These are phyloP conservation scores for Spinus olivaceus DNA, from an alignment of 2,797 vertebrate genomes.

Conservation along the genomic window DNA sequence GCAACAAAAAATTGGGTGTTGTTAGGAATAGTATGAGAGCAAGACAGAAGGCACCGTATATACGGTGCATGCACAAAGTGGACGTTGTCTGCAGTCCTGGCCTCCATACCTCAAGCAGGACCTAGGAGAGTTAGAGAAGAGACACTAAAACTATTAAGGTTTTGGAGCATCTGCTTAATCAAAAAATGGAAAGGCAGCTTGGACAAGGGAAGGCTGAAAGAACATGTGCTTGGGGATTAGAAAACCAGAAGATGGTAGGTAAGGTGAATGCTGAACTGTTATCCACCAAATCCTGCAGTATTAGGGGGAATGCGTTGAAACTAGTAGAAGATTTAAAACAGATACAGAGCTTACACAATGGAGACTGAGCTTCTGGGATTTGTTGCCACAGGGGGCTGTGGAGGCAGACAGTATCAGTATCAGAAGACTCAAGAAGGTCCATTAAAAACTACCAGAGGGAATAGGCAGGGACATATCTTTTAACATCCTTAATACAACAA, in stretches of 20 bases:
- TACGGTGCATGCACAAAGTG: background rate
- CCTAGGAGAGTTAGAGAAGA: background rate
- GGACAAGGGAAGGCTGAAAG: background rate
- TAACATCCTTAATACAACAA: slow-evolving; percentile 33
- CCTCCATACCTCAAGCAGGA: background rate
- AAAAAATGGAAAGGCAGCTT: background rate
- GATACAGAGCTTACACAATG: slow-evolving; percentile 47
- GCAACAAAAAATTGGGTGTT: background rate
- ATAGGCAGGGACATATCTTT: slow-evolving; percentile 10
- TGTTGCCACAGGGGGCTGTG: slow-evolving; percentile 16
- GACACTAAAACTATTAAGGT: background rate
- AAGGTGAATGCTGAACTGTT: background rate
- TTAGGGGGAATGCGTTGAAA: slow-evolving; percentile 16
- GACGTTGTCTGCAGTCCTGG: background rate
- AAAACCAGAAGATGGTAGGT: slow-evolving; percentile 1
- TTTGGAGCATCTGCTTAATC: background rate
- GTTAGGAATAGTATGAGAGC: background rate
- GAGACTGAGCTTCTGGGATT: slow-evolving; percentile 38
- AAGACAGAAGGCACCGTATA: background rate
- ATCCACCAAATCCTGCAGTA: background rate
- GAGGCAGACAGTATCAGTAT: slow-evolving; percentile 25
- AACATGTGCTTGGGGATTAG: background rate
- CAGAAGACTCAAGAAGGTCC: slow-evolving; percentile 14
- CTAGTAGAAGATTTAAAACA: slow-evolving; percentile 50
- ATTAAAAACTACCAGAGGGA: slow-evolving; percentile 34